phyloP scores from a whole-genome alignment of 2,113 vertebrate genomes.

The Apeltes quadracus region DNA sequence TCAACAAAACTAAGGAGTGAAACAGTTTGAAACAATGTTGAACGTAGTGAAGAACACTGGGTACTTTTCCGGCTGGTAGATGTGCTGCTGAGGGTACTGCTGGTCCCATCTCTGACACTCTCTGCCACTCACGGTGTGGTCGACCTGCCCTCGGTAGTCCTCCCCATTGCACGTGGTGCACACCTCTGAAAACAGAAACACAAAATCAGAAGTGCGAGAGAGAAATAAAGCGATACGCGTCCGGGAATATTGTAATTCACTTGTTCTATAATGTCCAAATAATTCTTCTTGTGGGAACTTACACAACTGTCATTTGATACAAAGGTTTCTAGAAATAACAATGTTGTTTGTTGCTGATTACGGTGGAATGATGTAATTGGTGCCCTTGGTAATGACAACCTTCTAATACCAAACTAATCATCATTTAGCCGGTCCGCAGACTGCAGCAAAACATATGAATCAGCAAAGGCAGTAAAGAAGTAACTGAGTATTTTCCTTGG shows the following conservation, averaged over 20 bases:
- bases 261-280: background rate
- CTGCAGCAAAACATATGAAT: background rate
- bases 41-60: background rate
- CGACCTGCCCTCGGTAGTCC: slow-evolving; percentile 89
- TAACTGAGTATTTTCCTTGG: background rate
- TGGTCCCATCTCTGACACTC: slow-evolving; percentile 98
- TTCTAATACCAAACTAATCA: slow-evolving; percentile 13
- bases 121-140: slow-evolving; percentile 84
- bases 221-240: background rate
- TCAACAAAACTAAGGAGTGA: background rate
- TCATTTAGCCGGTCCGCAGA: slow-evolving; percentile 1
- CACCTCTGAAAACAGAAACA: slow-evolving; percentile 76
- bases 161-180: slow-evolving; percentile 95
- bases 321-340: background rate
- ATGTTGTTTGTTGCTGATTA: slow-evolving; percentile 10
- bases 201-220: background rate
- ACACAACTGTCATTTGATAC: background rate
- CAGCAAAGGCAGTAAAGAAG: background rate
- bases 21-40: background rate
- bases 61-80: slow-evolving; percentile 92
- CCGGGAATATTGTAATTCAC: background rate
- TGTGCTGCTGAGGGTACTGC: slow-evolving; percentile 91
- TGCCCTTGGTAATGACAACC: slow-evolving; percentile 18
- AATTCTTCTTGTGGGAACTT: slow-evolving; percentile 2
- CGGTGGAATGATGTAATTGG: background rate